Evolutionary conservation across 2,888 invertebrate species (phyloP).

Genomic region (Biston betularia): DNA sequence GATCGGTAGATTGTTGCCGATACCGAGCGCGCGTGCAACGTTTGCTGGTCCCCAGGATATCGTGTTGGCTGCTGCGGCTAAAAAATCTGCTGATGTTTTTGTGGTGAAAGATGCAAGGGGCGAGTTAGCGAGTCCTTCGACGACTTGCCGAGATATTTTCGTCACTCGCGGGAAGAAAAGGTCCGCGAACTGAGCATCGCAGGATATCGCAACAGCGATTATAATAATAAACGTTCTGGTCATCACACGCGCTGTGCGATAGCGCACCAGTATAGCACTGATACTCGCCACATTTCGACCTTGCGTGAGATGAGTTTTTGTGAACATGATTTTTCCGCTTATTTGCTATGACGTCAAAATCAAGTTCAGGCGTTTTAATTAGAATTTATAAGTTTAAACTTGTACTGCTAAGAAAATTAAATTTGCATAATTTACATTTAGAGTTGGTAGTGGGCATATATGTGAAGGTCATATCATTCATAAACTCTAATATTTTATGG

Average conservation of each 20-base stretch:
- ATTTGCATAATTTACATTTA: not conserved
- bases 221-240: constrained; percentile 39
- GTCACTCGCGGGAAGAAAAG: constrained; percentile 44
- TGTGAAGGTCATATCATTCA: not conserved
- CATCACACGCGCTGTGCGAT: constrained; percentile 50
- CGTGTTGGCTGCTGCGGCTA: constrained; percentile 47
- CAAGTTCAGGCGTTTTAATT: constrained; percentile 3
- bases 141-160: constrained; percentile 38
- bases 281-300: constrained; percentile 39
- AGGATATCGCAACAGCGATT: constrained; percentile 28
- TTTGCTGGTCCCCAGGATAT: constrained; percentile 49
- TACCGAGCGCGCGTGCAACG: constrained; percentile 49
- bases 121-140: constrained; percentile 42
- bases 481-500: too few relatives aligned
- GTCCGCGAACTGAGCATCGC: constrained; percentile 47
- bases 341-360: constrained; percentile 47
- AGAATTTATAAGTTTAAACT: not conserved
- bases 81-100: constrained; percentile 46
- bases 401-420: not conserved
- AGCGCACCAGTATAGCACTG: constrained; percentile 49
- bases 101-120: constrained; percentile 46
- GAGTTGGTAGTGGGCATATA: not conserved
- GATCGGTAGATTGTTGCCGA: constrained; percentile 45
- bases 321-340: constrained; percentile 46
- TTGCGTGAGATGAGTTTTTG: constrained; percentile 49